phyloP scores from a whole-genome alignment of 2,797 vertebrate genomes.

The Carapus acus region DNA sequence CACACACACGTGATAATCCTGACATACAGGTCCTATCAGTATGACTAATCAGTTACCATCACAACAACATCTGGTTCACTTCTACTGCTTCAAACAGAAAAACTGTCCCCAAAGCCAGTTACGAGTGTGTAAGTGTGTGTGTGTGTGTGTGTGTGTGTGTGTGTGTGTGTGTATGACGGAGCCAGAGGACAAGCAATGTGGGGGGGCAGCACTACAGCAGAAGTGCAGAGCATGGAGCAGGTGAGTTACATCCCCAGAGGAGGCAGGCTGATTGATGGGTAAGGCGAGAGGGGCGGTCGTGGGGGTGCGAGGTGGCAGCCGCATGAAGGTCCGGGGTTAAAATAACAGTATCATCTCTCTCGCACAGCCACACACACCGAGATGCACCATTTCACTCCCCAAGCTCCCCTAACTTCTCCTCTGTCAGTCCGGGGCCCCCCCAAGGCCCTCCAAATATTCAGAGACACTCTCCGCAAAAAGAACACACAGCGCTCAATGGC shows the following conservation, averaged over 20 bases:
- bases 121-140: too few relatives aligned
- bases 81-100: neutral
- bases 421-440: conserved; percentile 22
- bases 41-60: neutral
- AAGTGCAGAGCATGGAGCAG: conserved; percentile 14
- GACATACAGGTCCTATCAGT: neutral
- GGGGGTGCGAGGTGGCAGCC: conserved; percentile 29
- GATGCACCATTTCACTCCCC: conserved; percentile 27
- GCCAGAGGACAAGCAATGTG: conserved; percentile 4
- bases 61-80: neutral
- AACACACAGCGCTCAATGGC: conserved; percentile 42
- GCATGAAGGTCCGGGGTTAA: conserved; percentile 62
- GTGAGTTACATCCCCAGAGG: conserved; percentile 22
- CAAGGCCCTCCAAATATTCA: conserved; percentile 64
- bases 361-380: conserved; percentile 22
- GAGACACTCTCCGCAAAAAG: conserved; percentile 65
- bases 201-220: neutral
- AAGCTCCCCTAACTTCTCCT: conserved; percentile 16
- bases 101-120: too few relatives aligned
- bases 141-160: too few relatives aligned
- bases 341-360: conserved; percentile 60
- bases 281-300: conserved; percentile 5
- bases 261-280: conserved; percentile 31
- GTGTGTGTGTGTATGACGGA: conserved; percentile 12
- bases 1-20: neutral